A percentile compares a stretch with the other conserved stretches of the same genome.
Conservation (phyloP, 1,140 invertebrate species). For the Zaprionus kolodkinae region DNA sequence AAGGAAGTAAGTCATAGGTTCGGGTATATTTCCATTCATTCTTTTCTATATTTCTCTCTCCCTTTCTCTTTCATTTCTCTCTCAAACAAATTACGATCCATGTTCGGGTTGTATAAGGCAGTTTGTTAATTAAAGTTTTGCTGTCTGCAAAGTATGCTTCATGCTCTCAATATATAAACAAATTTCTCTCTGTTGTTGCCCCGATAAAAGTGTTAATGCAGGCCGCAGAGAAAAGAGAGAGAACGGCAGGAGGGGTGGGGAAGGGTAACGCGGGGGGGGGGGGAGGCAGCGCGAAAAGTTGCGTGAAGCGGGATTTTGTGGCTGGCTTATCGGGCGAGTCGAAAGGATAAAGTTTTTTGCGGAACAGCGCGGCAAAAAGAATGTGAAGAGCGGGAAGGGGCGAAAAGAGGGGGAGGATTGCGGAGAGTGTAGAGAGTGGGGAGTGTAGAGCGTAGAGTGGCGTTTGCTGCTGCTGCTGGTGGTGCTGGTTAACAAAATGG, state of each 20-base stretch:
- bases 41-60: not conserved
- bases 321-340: slow-evolving; percentile 40
- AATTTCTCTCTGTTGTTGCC: slow-evolving; percentile 3
- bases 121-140: slow-evolving; percentile 13
- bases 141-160: slow-evolving; percentile 3
- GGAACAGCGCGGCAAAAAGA: slow-evolving; percentile 31
- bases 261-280: not conserved
- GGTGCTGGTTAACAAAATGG: slow-evolving; percentile 52
- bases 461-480: too few species aligned
- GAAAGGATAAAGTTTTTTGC: slow-evolving; percentile 52
- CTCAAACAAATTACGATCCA: not conserved
- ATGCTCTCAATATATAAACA: slow-evolving; percentile 10
- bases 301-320: slow-evolving; percentile 47
- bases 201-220: slow-evolving; percentile 30
- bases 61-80: not conserved
- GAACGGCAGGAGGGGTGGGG: not conserved
- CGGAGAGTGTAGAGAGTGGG: not conserved
- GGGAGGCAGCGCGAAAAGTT: slow-evolving; percentile 29
- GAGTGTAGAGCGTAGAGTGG: not conserved
- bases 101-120: not conserved
- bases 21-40: too few species aligned
- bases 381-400: not conserved
- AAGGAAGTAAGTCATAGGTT: too few species aligned
- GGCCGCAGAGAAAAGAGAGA: not conserved
- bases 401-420: not conserved